Evolutionary conservation across 2,888 invertebrate genomes (phyloP), one percentile per base, ranked within the genome.

Genomic region (Cantharis nigra): DNA sequence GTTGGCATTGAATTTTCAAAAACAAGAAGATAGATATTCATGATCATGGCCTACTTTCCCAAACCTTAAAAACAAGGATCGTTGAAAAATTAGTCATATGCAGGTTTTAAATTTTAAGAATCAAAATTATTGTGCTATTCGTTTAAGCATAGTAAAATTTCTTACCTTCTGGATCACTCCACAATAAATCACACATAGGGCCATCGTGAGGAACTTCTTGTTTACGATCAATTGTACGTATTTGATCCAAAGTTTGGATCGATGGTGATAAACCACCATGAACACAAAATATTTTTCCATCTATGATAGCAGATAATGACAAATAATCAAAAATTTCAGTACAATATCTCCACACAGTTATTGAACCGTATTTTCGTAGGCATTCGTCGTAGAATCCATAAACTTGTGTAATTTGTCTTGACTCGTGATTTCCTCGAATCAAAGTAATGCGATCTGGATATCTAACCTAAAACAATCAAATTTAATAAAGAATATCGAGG

Each of bases 371-470:
- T 91, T 99, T 99, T 81, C 99, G 92, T 82, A 99, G 91, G 88
- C 99, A 99, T 90, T 99, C 99, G 87, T 99, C 99, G 88, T 99
- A 99, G 90, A 99, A 99, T 9, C 99, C 99, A 88, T 99, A 99
- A 7, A 99, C 98, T 91, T 99, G 99, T 79, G 99, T 99, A 80
- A 99, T 99, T 90, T 99, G 99, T 84, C 99, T 92, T 79, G 98
- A 98, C 90, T 99, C 99, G 85, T 99, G 99, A 88, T 99, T 99
- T 63, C 99, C 99, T 85, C 99, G 92, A 85, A 99, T 99, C 83
- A 99, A 90, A 81, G 99, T 99, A 81, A 99, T 98, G 87, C 99
- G 94, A 89, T 99, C 99, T 78, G 99, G 99, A 90, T 99, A 99
- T 80, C 99, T 93, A 74, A 98, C 98, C 97, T 97, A 23, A 20